Base-by-base conservation (phyloP, 2,888 invertebrate genomes). In the Deilephila elpenor region DNA sequence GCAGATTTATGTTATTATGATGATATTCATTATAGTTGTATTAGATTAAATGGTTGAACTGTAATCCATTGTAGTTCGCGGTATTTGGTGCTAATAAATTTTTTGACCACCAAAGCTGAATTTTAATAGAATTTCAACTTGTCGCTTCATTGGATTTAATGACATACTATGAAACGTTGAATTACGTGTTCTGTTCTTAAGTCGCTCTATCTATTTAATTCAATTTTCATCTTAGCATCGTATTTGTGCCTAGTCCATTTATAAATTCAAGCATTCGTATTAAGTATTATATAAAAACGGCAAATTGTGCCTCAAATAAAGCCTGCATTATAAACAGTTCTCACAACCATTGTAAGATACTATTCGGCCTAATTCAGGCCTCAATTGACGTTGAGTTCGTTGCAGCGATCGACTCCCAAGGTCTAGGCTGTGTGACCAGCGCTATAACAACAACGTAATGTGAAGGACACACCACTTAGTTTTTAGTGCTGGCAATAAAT, bases 391-490 rank as follows among this genome's bases (percentile, higher is more conserved):
- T 56, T 67, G 67, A 29, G 29, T n/a, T n/a, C n/a, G 32, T 14
- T 67, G 67, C 67, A 67, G 44, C 67, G 44, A 25, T 67, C 20
- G 8, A n/a, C 44, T 1, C 25, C 25, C 67, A 67, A 67, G 67
- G 67, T 67, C 67, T 67, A 67, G 67, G 67, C 71, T 59, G 71
- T 67, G 25, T 11, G 34, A 44, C 32, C 32, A 59, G 34, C 71
- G 44, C 37, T 3, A 14, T 67, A 70, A 73, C n/a, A 64, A 37
- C 59, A 29, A 44, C 64, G 59, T 74, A 75, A 78, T 81, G 80
- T 80, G 83, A 84, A 89, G 86, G 87, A 83, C 87, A 78, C 76
- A 79, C 79, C 84, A 87, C 79, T 87, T 86, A 75, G 82, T 78
- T 76, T 82, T 82, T 78, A 82, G 75, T 67, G 75, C 77, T 61